A percentile compares a stretch with the other conserved stretches of the same genome.
Evolutionary conservation across 2,888 invertebrate species (phyloP).

Genomic region (Mamestra brassicae): DNA sequence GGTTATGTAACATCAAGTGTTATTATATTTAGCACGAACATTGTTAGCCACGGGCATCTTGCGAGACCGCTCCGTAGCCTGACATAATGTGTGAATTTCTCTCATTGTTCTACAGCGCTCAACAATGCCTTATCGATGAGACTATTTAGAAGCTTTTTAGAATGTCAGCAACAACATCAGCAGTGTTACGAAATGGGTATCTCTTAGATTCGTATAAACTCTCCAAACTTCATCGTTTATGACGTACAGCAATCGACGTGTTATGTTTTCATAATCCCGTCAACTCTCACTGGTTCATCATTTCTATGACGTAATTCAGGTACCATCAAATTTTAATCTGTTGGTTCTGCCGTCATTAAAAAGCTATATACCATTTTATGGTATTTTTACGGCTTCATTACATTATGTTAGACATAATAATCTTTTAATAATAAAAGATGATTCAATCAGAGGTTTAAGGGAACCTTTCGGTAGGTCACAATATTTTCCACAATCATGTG

Average conservation of each 20-base stretch:
- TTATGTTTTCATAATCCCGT: conserved; percentile 32
- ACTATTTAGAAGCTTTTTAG: conserved; percentile 62
- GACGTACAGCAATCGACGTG: conserved; percentile 16
- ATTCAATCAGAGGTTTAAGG: conserved; percentile 2
- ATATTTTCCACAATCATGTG: conserved; percentile 52
- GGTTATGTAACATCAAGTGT: conserved; percentile 41
- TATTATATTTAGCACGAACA: conserved; percentile 56
- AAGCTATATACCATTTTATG: conserved; percentile 19
- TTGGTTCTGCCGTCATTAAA: conserved; percentile 32
- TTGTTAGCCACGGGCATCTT: conserved; percentile 58
- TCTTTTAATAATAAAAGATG: conserved; percentile 1
- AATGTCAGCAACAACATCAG: conserved; percentile 29
- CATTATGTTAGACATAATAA: conserved; percentile 1
- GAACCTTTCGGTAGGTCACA: conserved; percentile 21
- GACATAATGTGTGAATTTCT: conserved; percentile 75
- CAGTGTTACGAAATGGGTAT: conserved; percentile 46
- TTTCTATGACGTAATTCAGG: conserved; percentile 35
- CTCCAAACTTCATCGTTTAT: conserved; percentile 22
- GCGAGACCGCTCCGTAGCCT: conserved; percentile 54
- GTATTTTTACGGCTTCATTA: conserved; percentile 29
- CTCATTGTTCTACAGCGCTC: conserved; percentile 68
- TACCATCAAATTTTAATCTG: conserved; percentile 30
- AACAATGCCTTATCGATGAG: conserved; percentile 61
- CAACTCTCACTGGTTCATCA: conserved; percentile 29
- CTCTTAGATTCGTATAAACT: conserved; percentile 21